phyloP scores from a whole-genome alignment of 2,888 invertebrate genomes.

The Sepiola atlantica region DNA sequence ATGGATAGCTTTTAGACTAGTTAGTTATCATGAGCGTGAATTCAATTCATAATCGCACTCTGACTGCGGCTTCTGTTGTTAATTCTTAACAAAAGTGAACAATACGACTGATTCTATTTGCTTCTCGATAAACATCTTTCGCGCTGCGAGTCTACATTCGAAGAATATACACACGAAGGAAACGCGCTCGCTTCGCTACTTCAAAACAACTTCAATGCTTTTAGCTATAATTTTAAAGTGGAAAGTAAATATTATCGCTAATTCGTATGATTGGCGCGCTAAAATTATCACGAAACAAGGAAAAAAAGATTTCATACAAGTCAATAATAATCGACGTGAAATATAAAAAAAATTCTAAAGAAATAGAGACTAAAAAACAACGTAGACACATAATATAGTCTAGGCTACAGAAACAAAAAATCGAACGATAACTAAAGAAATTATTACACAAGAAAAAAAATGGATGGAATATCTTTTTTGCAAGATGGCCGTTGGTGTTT shows the following conservation, averaged over 20 bases:
- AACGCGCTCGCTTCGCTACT: background rate
- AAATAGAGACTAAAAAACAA: background rate
- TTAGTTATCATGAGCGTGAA: too few species aligned
- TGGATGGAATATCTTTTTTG: background rate
- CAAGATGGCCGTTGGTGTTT: background rate
- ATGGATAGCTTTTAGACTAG: too few species aligned
- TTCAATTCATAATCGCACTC: background rate
- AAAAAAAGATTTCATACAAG: background rate
- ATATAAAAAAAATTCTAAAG: background rate
- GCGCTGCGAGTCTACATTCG: background rate
- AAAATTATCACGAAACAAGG: background rate
- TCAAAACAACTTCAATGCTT: slow-evolving; percentile 32
- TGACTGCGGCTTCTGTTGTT: background rate
- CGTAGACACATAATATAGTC: background rate
- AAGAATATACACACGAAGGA: background rate
- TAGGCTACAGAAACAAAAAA: background rate
- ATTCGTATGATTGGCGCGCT: background rate
- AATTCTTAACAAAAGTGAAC: background rate
- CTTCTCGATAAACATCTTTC: background rate
- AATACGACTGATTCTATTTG: background rate
- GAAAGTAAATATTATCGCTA: slow-evolving; percentile 16
- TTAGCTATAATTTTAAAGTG: slow-evolving; percentile 13
- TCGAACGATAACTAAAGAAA: too few species aligned
- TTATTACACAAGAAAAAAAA: background rate
- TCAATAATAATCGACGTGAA: background rate